Percentiles rank a stretch among this genome's conserved stretches.
Conservation (phyloP, 2,888 invertebrate genomes). For the Agelastica alni region DNA sequence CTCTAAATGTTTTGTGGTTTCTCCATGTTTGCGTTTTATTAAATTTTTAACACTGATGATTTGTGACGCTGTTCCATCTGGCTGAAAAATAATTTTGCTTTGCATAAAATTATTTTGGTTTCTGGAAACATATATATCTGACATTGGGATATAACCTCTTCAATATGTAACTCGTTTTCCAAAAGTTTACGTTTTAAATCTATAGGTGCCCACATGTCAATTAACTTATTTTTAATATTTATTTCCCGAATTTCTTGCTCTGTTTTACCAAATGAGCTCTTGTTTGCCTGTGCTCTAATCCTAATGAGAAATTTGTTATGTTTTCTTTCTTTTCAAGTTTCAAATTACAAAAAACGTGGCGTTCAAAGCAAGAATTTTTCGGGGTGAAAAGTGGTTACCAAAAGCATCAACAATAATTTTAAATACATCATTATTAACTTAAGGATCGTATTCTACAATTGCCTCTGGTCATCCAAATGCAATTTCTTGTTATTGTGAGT, state of each 20-base stretch:
- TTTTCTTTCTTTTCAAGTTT: too few relatives aligned
- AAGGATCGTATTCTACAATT: slow-evolving; percentile 27
- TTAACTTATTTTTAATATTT: slow-evolving; percentile 37
- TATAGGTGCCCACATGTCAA: slow-evolving; percentile 34
- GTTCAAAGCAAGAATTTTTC: slow-evolving; percentile 44
- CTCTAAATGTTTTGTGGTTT: too few relatives aligned
- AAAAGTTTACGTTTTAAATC: slow-evolving; percentile 36
- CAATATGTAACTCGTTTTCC: slow-evolving; percentile 23
- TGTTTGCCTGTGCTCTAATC: slow-evolving; percentile 42
- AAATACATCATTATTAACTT: slow-evolving; percentile 35
- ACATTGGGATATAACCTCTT: slow-evolving; percentile 24
- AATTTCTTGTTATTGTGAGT: slow-evolving; percentile 40
- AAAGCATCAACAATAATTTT: slow-evolving; percentile 37
- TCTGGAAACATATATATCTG: slow-evolving; percentile 25
- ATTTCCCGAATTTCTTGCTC: slow-evolving; percentile 34
- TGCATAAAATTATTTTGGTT: slow-evolving; percentile 21
- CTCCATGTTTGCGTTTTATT: slow-evolving; percentile 14
- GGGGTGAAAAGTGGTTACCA: slow-evolving; percentile 42
- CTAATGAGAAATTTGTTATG: slow-evolving; percentile 42
- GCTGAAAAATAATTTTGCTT: slow-evolving; percentile 11
- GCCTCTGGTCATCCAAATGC: slow-evolving; percentile 41
- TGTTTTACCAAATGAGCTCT: slow-evolving; percentile 42
- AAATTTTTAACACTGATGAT: slow-evolving; percentile 12
- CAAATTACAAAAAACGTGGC: slow-evolving; percentile 43
- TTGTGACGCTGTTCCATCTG: slow-evolving; percentile 1